Conservation (phyloP, 2,797 vertebrate species). For the Chiroxiphia lanceolata region DNA sequence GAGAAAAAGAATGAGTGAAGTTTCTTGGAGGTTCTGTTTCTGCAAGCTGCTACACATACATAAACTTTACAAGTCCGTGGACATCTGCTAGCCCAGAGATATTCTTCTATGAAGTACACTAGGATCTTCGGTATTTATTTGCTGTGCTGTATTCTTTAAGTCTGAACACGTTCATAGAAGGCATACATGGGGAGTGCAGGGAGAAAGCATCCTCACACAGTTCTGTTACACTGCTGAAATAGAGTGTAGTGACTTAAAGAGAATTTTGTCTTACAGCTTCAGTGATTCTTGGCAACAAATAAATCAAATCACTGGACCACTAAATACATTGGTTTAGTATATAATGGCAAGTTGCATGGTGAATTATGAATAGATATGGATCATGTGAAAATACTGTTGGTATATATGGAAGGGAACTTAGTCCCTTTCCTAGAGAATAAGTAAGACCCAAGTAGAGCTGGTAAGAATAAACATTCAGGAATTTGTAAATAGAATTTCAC, state of each 20-base stretch:
- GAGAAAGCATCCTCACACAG: not conserved
- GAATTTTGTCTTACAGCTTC: conserved; percentile 22
- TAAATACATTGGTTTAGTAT: not conserved
- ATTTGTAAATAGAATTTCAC: not conserved
- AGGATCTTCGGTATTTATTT: not conserved
- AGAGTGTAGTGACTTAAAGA: not conserved
- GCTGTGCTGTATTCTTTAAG: not conserved
- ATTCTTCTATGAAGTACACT: not conserved
- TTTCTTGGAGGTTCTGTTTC: not conserved
- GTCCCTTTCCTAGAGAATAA: not conserved
- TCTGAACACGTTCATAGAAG: not conserved
- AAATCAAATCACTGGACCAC: conserved; percentile 10
- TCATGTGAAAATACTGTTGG: not conserved
- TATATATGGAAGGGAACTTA: not conserved
- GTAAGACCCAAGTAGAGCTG: not conserved
- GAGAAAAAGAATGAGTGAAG: not conserved
- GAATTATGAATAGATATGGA: not conserved
- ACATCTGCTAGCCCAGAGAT: not conserved
- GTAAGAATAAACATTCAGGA: not conserved
- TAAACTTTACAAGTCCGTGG: not conserved
- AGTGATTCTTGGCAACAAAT: conserved; percentile 22
- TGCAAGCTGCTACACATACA: not conserved
- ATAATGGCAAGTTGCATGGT: not conserved
- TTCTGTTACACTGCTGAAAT: not conserved
- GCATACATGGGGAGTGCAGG: not conserved